Base-by-base conservation (phyloP, 2,113 vertebrate genomes). In the Melanotaenia duboulayi region DNA sequence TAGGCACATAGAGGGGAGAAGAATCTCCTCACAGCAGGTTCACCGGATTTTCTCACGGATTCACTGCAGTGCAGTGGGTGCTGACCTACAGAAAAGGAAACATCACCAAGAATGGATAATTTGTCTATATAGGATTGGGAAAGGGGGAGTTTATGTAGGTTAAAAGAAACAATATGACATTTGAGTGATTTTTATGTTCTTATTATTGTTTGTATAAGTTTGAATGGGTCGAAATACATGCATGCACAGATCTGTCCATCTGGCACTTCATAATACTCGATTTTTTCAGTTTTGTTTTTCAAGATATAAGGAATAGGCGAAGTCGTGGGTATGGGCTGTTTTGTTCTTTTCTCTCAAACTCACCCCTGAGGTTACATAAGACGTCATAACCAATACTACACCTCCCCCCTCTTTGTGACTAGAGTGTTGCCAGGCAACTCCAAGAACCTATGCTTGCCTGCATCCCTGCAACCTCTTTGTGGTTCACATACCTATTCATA, bases 391-490 rank as follows among this genome's bases (percentile, higher is more conserved):
- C 54, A 63, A 65, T 75, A 59, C 74, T 55, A 64, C 72, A 78
- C 78, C 77, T 81, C 83, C 78, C 64, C 55, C 42, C 35, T 71
- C 67, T 78, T 79, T 87, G 73, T 80, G 87, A 71, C 66, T 59
- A 37, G 13, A 39, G 37, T 66, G 93, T 93, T 93, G 90, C 91
- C 89, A 88, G 76, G 92, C 89, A 93, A 93, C 90, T 68, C 77
- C 63, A 39, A 66, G 76, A 80, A 78, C 40, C 51, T 82, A 79
- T 78, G 55, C 59, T 55, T 73, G 58, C 32, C 71, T 78, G 64
- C 24, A 25, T 79, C 74, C 68, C 46, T 71, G 66, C 69, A 78
- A 71, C 68, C 75, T 83, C 76, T 42, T 76, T 65, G 49, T 28
- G 44, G 6, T 40, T 67, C 44, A 14, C 42, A n/a, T 9, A 42